Conservation (phyloP, 2,888 invertebrate species). For the Polyploca ridens region DNA sequence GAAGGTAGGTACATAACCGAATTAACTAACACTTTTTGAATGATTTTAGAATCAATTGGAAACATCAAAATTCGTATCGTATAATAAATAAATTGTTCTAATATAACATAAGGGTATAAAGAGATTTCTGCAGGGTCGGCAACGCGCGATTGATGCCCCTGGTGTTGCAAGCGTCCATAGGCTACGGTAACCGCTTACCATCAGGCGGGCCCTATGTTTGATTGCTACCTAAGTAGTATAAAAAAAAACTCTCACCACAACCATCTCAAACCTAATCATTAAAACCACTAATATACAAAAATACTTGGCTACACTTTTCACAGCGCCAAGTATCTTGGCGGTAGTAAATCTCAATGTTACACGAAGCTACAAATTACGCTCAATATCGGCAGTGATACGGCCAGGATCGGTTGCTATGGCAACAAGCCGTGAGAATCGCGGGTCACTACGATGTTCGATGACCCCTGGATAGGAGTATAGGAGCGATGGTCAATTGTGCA, state of each 20-base stretch:
- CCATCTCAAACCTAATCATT: background rate
- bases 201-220: too few relatives aligned
- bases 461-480: conserved; percentile 6
- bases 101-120: too few relatives aligned
- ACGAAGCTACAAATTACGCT: conserved; percentile 78
- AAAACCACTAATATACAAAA: conserved; percentile 13
- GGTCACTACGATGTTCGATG: conserved; percentile 40
- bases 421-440: conserved; percentile 67
- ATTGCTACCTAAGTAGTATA: too few relatives aligned
- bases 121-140: too few relatives aligned
- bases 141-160: too few relatives aligned
- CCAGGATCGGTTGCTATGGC: conserved; percentile 64
- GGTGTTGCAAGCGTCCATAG: too few relatives aligned
- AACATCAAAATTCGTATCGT: background rate
- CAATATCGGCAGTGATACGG: conserved; percentile 68
- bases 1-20: too few relatives aligned
- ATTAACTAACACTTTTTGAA: too few relatives aligned
- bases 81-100: background rate
- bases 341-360: conserved; percentile 65
- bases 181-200: too few relatives aligned
- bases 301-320: conserved; percentile 35
- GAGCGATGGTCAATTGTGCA: conserved; percentile 21
- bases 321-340: conserved; percentile 45
- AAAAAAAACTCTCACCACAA: background rate
- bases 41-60: too few relatives aligned